Evolutionary conservation across 2,113 vertebrate species (phyloP).

Genomic region (Macaca mulatta): DNA sequence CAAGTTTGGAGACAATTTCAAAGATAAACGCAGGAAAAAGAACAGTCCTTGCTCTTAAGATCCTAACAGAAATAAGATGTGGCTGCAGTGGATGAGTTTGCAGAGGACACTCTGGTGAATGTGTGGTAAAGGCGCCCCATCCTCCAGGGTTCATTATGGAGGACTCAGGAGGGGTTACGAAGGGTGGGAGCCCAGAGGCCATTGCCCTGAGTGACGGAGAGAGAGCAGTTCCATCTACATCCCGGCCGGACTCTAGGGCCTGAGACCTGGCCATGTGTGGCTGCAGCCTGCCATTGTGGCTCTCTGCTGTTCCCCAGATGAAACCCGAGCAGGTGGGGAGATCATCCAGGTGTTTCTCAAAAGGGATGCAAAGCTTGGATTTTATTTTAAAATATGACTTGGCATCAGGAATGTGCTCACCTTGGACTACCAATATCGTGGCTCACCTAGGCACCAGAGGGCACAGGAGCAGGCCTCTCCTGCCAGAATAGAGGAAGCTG

Average conservation of each 20-base stretch:
- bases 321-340: not conserved
- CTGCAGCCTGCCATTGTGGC: not conserved
- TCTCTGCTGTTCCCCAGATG: not conserved
- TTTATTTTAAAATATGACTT: too few relatives aligned
- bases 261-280: fast-evolving
- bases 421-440: fast-evolving
- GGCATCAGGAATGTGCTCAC: not conserved
- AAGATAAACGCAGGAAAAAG: not conserved
- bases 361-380: not conserved
- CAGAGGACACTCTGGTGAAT: fast-evolving
- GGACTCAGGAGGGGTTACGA: fast-evolving
- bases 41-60: fast-evolving
- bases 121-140: fast-evolving
- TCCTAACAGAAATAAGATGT: fast-evolving
- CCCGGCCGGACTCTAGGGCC: not conserved
- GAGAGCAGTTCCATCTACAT: not conserved
- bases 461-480: not conserved
- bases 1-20: not conserved
- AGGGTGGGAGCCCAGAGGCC: not conserved
- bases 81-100: not conserved
- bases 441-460: not conserved
- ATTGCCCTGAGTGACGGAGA: fast-evolving
- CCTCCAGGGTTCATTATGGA: fast-evolving
- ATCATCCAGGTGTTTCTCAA: too few relatives aligned
- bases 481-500: fast-evolving